These are phyloP conservation scores for Calyptommatus sinebrachiatus DNA, from an alignment of 2,113 vertebrate genomes.

Conservation along the genomic window DNA sequence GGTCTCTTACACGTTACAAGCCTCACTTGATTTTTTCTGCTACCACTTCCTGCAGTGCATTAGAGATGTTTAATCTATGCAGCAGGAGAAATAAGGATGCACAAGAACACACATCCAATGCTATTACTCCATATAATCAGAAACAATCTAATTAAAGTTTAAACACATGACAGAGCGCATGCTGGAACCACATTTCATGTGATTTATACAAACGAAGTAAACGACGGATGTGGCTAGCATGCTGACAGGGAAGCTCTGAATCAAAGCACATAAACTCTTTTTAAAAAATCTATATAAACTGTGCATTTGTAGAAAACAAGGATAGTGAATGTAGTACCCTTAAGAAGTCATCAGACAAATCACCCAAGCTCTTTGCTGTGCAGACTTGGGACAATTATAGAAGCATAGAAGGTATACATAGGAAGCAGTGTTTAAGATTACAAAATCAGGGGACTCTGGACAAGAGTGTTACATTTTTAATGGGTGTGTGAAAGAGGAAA, in stretches of 20 bases:
- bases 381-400: too few species aligned
- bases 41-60: background rate
- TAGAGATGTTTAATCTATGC: background rate
- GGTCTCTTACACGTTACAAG: background rate
- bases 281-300: background rate
- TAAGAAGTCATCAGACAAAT: background rate
- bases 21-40: background rate
- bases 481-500: too few species aligned
- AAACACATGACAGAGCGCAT: slow-evolving; percentile 31
- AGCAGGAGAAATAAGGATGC: background rate
- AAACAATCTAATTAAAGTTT: slow-evolving; percentile 27
- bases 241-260: slow-evolving; percentile 26
- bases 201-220: slow-evolving; percentile 45
- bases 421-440: too few species aligned
- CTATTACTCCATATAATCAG: slow-evolving; percentile 35
- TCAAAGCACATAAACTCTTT: slow-evolving; percentile 25
- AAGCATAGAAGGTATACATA: too few species aligned
- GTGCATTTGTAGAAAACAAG: background rate
- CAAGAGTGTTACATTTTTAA: too few species aligned
- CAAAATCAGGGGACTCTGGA: too few species aligned
- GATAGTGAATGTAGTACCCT: background rate
- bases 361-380: background rate
- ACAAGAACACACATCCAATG: background rate
- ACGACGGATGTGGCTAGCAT: background rate
- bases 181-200: slow-evolving; percentile 32